Base-by-base conservation (phyloP, 2,113 vertebrate genomes). In the Crotalus viridis region DNA sequence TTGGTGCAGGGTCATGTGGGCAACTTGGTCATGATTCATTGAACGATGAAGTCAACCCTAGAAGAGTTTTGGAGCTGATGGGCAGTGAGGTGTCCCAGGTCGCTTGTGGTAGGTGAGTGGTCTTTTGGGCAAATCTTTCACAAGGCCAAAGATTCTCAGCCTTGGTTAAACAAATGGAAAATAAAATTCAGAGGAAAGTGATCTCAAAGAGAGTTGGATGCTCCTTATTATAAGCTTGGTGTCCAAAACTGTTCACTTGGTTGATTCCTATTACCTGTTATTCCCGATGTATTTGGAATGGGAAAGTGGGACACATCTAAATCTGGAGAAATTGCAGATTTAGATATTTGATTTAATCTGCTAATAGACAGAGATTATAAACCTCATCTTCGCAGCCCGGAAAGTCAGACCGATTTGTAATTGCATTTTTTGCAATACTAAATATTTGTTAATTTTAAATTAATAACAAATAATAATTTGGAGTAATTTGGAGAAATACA, bases 71-170 rank as follows among this genome's bases (percentile, higher is more conserved):
- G 94, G 99, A 99, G 94, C 97, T 99, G 48, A 99, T 99, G 99
- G 99, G 99, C 61, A 98, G 98, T 4, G 98, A 99, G 93, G 99
- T 99, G 90, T 98, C 98, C 89, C 99, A 99, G 96, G 98, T 99
- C 87, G 96, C 98, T 94, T 99, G 99, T 96, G 99, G 99, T 96
- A 99, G 98, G 98, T 99, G 87, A 97, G 97, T 95, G 48, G 22
- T 33, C 48, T 24, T 39, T 10, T n/a, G 12, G 22, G 26, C 43
- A 69, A 3, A n/a, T 15, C 3, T 52, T 46, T 89, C 22, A 21
- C 46, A 55, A 87, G 57, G 59, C 1, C 87, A 85, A n/a, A 88
- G 17, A 8, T 90, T 64, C 52, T 17, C 87, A 87, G 28, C 48
- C 12, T 19, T 48, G 88, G 43, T 85, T 64, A 2, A 39, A 4